Evolutionary conservation across 92 coral and sea anemone species (phyloP).

Genomic region (Porites evermanni): DNA sequence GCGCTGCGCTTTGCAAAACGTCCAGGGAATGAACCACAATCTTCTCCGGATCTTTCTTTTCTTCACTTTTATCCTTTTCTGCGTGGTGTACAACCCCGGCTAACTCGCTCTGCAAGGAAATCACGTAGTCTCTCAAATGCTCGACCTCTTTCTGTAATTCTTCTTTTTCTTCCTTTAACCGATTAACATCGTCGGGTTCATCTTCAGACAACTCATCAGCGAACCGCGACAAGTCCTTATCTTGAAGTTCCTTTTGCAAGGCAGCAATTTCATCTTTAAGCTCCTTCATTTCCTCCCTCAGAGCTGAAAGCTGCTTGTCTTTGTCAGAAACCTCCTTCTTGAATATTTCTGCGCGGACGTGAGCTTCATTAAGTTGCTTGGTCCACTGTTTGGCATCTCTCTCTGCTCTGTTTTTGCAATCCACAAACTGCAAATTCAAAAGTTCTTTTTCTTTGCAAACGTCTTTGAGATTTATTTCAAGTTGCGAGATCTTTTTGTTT

Average conservation of each 20-base stretch:
- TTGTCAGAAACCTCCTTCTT: conserved; percentile 65
- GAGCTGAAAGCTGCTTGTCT: conserved; percentile 54
- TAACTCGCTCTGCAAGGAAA: conserved; percentile 69
- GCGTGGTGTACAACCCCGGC: conserved; percentile 1
- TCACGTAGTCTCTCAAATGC: conserved; percentile 78
- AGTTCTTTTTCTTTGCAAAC: conserved; percentile 74
- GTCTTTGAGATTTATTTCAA: conserved; percentile 66
- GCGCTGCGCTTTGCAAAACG: conserved; percentile 20
- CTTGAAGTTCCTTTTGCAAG: conserved; percentile 24
- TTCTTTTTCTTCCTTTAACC: conserved; percentile 22
- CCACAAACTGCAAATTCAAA: conserved; percentile 55
- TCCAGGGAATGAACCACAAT: conserved; percentile 9
- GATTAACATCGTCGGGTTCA: not conserved
- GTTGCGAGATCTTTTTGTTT: conserved; percentile 39
- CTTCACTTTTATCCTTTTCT: conserved; percentile 8
- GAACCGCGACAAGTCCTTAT: conserved; percentile 17
- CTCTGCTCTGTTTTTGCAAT: conserved; percentile 72
- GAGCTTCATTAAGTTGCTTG: conserved; percentile 61
- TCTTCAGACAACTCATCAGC: not conserved
- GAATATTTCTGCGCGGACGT: conserved; percentile 60
- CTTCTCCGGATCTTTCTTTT: not conserved
- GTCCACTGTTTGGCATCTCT: conserved; percentile 51
- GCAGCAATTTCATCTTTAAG: conserved; percentile 48
- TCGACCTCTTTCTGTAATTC: conserved; percentile 32
- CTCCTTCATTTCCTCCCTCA: conserved; percentile 63